phyloP scores from a whole-genome alignment of 2,888 invertebrate species.

The Azorinus chamasolen region DNA sequence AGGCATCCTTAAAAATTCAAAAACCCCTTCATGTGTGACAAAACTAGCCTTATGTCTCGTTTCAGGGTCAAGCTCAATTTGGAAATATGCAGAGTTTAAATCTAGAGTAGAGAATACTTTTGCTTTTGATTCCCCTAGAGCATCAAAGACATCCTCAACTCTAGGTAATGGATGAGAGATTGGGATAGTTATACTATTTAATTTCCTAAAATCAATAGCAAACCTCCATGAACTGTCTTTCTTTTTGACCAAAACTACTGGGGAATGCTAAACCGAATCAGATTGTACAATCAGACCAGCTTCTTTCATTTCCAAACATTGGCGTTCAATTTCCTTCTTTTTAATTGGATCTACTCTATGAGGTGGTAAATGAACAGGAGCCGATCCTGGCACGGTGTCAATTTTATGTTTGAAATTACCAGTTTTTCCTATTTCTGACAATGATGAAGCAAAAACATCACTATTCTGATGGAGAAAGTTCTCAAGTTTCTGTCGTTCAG shows the following conservation, averaged over 20 bases:
- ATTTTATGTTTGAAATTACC: slow-evolving; percentile 44
- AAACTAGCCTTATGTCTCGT: slow-evolving; percentile 60
- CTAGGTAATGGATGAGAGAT: slow-evolving; percentile 55
- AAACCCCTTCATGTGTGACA: slow-evolving; percentile 58
- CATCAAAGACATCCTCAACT: slow-evolving; percentile 57
- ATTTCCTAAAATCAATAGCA: slow-evolving; percentile 47
- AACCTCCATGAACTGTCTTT: slow-evolving; percentile 4
- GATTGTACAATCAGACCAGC: slow-evolving; percentile 46
- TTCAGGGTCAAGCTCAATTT: slow-evolving; percentile 51
- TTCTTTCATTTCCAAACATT: slow-evolving; percentile 47
- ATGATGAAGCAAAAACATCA: neutral
- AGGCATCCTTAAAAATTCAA: slow-evolving; percentile 42
- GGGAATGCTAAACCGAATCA: slow-evolving; percentile 51
- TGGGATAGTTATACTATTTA: slow-evolving; percentile 28
- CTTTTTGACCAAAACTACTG: slow-evolving; percentile 60
- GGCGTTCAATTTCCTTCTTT: slow-evolving; percentile 46
- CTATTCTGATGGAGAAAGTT: too few relatives aligned
- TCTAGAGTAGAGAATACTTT: slow-evolving; percentile 59
- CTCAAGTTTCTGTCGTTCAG: too few relatives aligned
- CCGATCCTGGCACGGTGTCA: slow-evolving; percentile 47
- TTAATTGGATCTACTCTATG: slow-evolving; percentile 41
- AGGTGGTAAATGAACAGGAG: slow-evolving; percentile 26
- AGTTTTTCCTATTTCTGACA: slow-evolving; percentile 44
- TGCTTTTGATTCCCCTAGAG: slow-evolving; percentile 55
- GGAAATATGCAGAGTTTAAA: slow-evolving; percentile 22